These are phyloP conservation scores for Eumeta japonica DNA, from an alignment of 1,140 invertebrate species.

Conservation along the genomic window DNA sequence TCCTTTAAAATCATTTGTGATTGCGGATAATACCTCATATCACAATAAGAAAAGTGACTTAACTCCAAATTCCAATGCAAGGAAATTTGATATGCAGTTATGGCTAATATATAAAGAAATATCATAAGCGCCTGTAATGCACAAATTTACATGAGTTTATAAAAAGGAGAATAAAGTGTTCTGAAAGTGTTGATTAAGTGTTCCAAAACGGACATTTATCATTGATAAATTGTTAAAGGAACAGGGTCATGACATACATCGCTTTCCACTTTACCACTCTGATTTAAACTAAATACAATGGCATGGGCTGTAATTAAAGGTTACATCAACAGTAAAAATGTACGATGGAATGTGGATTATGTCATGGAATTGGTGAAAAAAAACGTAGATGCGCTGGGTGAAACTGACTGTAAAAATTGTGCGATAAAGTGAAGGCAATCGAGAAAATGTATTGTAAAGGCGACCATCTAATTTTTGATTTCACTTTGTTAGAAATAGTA, in stretches of 20 bases:
- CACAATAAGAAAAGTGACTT: constrained; percentile 4
- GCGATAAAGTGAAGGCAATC: too few species aligned
- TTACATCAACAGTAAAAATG: constrained; percentile 8
- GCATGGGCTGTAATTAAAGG: constrained; percentile 10
- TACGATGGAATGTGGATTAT: constrained; percentile 4
- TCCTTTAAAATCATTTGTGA: not conserved
- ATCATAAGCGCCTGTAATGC: constrained; percentile 1
- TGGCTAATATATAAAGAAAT: constrained; percentile 12
- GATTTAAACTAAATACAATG: constrained; percentile 12
- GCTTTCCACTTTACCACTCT: constrained; percentile 10
- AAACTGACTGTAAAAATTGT: too few species aligned
- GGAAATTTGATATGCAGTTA: constrained; percentile 11
- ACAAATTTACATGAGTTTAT: constrained; percentile 12
- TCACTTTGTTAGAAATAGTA: too few species aligned
- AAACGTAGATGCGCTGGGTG: constrained; percentile 7
- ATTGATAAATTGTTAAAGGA: constrained; percentile 10
- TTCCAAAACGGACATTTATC: too few species aligned
- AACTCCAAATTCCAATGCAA: constrained; percentile 2
- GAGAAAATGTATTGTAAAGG: too few species aligned
- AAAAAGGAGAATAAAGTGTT: constrained; percentile 6
- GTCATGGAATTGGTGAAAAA: constrained; percentile 10
- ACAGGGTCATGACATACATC: constrained; percentile 6
- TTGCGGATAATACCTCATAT: constrained; percentile 4
- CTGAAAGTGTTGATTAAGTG: too few species aligned
- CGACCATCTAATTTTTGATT: too few species aligned